Conservation (phyloP, 2,113 vertebrate genomes). For the Hystrix cristata region DNA sequence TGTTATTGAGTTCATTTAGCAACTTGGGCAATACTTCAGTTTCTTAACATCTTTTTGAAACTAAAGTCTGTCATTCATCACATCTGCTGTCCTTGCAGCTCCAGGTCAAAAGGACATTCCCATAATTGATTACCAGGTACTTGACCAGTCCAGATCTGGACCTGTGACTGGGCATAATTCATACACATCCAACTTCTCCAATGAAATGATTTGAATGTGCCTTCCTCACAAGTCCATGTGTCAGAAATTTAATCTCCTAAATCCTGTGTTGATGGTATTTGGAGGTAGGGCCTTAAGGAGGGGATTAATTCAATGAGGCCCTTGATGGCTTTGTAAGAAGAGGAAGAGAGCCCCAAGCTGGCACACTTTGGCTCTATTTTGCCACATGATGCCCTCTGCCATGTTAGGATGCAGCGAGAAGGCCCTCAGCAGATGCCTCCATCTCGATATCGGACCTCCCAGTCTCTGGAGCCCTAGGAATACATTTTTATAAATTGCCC, state of each 20-base stretch:
- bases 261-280: background rate
- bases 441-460: background rate
- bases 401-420: background rate
- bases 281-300: background rate
- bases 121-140: background rate
- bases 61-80: background rate
- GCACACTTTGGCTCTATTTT: background rate
- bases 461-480: background rate
- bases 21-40: background rate
- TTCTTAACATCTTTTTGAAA: background rate
- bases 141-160: background rate
- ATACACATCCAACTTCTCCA: background rate
- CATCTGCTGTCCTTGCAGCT: background rate
- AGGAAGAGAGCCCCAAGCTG: background rate
- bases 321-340: background rate
- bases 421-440: background rate
- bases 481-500: background rate
- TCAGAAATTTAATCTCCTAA: too few species aligned
- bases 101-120: slow-evolving; percentile 8
- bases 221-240: too few species aligned
- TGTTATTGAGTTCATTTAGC: background rate
- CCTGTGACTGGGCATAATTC: background rate
- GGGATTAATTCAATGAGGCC: background rate
- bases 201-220: background rate
- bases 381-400: background rate